These are phyloP conservation scores for Cranoglanis bouderius DNA, from an alignment of 2,113 vertebrate species.

Conservation along the genomic window DNA sequence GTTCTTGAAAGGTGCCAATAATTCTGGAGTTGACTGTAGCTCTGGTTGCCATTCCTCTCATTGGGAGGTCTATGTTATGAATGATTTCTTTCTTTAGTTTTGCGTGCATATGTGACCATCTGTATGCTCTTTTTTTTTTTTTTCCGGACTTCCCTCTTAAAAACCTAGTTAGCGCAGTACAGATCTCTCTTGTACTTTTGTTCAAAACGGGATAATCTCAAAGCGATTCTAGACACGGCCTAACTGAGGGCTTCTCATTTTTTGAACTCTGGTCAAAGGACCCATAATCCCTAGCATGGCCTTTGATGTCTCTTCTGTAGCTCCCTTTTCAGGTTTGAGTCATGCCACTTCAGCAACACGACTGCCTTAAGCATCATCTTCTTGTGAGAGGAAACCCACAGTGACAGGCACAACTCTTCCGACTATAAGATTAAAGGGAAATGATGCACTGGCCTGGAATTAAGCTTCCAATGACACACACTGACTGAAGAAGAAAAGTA, in stretches of 20 bases:
- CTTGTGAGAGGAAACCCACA: constrained; percentile 58
- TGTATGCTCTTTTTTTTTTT: background rate
- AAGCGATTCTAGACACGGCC: constrained; percentile 14
- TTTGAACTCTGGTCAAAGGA: constrained; percentile 50
- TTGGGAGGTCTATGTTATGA: constrained; percentile 10
- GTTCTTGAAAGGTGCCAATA: background rate
- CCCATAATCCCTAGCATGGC: constrained; percentile 46
- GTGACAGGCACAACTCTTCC: constrained; percentile 55
- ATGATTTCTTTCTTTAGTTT: constrained; percentile 27
- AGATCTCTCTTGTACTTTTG: constrained; percentile 44
- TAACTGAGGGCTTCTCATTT: constrained; percentile 43
- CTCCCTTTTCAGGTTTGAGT: constrained; percentile 38
- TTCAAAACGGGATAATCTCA: constrained; percentile 25
- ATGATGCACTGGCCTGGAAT: constrained; percentile 24
- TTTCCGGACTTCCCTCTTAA: background rate
- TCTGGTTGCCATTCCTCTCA: background rate
- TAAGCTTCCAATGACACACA: constrained; percentile 10
- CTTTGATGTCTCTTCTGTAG: constrained; percentile 66
- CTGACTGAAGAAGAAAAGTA: constrained; percentile 12
- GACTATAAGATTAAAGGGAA: constrained; percentile 55
- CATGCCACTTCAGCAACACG: constrained; percentile 41
- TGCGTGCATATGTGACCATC: constrained; percentile 8
- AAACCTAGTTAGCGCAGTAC: constrained; percentile 14
- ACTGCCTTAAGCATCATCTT: constrained; percentile 58
- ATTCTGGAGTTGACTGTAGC: background rate